A percentile compares a stretch with the other conserved stretches of the same genome.
Conservation (phyloP, 1,140 invertebrate species). For the Hyles euphorbiae region DNA sequence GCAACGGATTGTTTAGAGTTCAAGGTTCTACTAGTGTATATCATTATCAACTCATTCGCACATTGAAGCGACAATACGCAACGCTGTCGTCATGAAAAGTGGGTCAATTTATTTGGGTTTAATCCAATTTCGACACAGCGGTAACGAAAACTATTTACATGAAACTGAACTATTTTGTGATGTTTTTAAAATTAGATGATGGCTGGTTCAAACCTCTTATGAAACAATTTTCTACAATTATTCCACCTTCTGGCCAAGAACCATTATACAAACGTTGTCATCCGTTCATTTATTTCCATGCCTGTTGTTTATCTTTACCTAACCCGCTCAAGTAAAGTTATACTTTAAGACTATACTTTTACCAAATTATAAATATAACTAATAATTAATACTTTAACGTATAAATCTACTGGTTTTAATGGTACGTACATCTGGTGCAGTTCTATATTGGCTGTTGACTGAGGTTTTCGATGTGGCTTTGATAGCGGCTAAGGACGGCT, state of each 20-base stretch:
- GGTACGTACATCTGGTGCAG: constrained; percentile 29
- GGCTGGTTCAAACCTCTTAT: too few species aligned
- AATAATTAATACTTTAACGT: background rate
- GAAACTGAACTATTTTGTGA: background rate
- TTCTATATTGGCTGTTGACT: constrained; percentile 67
- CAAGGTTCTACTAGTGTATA: constrained; percentile 13
- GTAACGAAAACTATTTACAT: constrained; percentile 3
- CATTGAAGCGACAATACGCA: background rate
- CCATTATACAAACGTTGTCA: too few species aligned
- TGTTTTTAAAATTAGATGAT: background rate
- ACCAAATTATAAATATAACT: too few species aligned
- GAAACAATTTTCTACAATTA: too few species aligned
- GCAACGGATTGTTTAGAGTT: constrained; percentile 14
- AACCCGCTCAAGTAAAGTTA: too few species aligned
- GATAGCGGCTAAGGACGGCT: constrained; percentile 86
- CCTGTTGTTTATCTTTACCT: too few species aligned
- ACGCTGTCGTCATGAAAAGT: constrained; percentile 12
- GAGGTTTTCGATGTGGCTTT: constrained; percentile 81
- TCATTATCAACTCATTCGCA: background rate
- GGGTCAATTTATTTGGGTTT: constrained; percentile 22
- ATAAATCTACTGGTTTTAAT: background rate
- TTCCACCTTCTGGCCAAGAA: too few species aligned
- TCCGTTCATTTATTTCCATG: too few species aligned
- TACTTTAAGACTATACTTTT: too few species aligned
- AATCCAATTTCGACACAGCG: constrained; percentile 17